Conservation (phyloP, 1,140 invertebrate species). For the Kradibia gibbosae region DNA sequence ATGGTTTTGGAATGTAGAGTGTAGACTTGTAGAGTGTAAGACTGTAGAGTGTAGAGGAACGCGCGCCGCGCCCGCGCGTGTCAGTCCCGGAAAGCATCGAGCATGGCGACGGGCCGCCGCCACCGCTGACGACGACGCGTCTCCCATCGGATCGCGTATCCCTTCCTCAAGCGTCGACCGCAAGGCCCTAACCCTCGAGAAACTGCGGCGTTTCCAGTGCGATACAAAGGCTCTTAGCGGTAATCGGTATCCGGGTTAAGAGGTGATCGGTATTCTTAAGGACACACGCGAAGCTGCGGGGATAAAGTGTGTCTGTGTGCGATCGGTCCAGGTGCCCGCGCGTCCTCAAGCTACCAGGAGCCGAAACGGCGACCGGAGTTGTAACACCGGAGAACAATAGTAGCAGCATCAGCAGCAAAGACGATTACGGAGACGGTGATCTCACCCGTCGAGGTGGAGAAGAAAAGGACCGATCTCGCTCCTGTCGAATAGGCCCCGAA, state of each 20-base stretch:
- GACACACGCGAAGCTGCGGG: not conserved
- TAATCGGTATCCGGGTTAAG: no score
- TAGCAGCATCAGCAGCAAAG: no score
- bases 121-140: conserved; percentile 15
- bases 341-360: not conserved
- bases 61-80: conserved; percentile 13
- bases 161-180: not conserved
- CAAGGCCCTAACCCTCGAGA: not conserved
- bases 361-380: no score
- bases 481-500: not conserved
- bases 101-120: not conserved
- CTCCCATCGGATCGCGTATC: not conserved
- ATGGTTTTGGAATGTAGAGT: no score
- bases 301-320: not conserved
- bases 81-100: conserved; percentile 16
- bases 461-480: not conserved
- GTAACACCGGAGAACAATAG: no score
- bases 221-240: no score
- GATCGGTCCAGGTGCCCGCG: not conserved
- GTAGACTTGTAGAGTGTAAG: not conserved
- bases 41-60: not conserved
- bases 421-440: not conserved
- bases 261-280: not conserved
- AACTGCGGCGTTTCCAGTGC: no score
- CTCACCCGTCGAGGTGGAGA: not conserved